phyloP scores from a whole-genome alignment of 2,888 invertebrate genomes.

The Nomada ruficornis region DNA sequence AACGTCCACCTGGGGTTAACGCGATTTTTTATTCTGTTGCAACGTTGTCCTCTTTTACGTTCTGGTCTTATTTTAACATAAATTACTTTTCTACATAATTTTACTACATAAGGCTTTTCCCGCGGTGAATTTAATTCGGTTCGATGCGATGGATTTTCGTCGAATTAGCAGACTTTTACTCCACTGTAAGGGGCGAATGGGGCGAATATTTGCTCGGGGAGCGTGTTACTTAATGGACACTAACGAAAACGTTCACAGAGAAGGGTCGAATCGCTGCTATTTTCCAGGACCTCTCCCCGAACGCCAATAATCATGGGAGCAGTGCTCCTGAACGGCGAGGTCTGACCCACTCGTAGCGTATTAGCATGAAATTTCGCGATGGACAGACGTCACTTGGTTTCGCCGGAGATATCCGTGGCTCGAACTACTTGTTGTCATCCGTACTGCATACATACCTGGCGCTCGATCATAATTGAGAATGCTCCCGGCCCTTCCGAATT shows the following conservation, averaged over 20 bases:
- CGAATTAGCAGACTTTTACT: too few relatives aligned
- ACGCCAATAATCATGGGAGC: background rate
- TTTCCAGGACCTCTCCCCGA: background rate
- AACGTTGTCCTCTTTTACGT: background rate
- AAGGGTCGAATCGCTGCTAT: background rate
- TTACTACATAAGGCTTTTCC: too few relatives aligned
- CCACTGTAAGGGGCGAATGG: background rate
- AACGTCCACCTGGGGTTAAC: background rate
- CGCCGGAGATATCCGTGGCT: conserved; percentile 28
- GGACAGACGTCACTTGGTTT: conserved; percentile 42
- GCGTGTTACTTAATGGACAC: background rate
- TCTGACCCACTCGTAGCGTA: conserved; percentile 24
- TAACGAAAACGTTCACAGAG: background rate
- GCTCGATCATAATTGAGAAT: conserved; percentile 24
- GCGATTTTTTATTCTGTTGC: background rate
- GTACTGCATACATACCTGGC: conserved; percentile 34
- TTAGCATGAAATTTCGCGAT: conserved; percentile 45
- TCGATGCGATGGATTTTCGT: background rate
- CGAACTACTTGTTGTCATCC: conserved; percentile 39
- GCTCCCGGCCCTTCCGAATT: conserved; percentile 27
- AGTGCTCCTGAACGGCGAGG: background rate
- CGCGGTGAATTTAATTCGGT: too few relatives aligned
- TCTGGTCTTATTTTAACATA: background rate
- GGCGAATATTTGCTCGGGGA: background rate
- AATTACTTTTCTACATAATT: too few relatives aligned